Conservation (phyloP, 2,113 vertebrate genomes). For the Hirundichthys speculiger region DNA sequence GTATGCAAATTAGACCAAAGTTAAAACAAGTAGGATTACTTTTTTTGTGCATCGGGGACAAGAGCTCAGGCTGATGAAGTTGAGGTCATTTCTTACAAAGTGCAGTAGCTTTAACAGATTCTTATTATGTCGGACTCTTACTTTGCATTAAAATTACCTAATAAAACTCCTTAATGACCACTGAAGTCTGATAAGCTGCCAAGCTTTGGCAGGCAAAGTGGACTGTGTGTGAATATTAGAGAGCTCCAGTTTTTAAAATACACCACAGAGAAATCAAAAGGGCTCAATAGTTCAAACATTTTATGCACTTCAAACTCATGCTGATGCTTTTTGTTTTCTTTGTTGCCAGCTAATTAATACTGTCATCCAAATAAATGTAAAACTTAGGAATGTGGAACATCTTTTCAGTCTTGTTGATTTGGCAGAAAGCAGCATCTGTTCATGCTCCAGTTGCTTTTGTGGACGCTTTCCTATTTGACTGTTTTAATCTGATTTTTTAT, state of each 20-base stretch:
- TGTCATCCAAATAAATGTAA: neutral
- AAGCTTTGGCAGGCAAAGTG: slow-evolving; percentile 1
- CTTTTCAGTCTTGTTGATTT: slow-evolving; percentile 10
- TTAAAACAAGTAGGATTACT: slow-evolving; percentile 15
- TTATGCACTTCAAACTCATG: neutral
- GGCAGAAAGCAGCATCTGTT: slow-evolving; percentile 3
- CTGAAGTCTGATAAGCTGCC: slow-evolving; percentile 19
- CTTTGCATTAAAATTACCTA: slow-evolving; percentile 15
- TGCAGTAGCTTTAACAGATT: neutral
- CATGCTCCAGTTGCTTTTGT: slow-evolving; percentile 11
- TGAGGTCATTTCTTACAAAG: no score
- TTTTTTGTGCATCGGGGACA: no score
- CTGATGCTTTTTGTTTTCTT: neutral
- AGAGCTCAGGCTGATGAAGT: no score
- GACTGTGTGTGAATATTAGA: neutral
- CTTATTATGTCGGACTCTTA: slow-evolving; percentile 1
- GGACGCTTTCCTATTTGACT: neutral
- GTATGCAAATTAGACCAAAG: slow-evolving; percentile 24
- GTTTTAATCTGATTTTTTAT: no score
- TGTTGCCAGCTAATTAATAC: neutral
- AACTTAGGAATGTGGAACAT: neutral
- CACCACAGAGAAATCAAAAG: slow-evolving; percentile 4
- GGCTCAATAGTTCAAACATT: slow-evolving; percentile 7
- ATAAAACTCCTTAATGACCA: slow-evolving; percentile 1
- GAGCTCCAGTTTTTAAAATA: neutral